Evolutionary conservation across 2,888 invertebrate genomes (phyloP), one percentile per base, ranked within the genome.

Genomic region (Zhuqinia jingwanae): DNA sequence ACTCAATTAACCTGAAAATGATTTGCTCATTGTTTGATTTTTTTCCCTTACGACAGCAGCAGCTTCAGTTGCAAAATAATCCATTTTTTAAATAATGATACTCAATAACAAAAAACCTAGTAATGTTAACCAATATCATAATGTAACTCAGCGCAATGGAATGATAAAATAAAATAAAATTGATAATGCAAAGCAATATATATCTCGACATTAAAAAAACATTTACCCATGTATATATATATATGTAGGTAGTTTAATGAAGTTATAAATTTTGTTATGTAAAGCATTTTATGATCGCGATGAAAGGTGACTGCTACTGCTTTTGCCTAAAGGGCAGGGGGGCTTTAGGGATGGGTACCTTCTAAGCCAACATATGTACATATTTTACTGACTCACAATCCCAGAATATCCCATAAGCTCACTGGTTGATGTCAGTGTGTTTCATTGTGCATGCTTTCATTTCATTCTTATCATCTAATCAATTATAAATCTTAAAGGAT

Each of bases 401-500:
- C 36, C 68, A 27, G 36, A 36, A 36, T 36, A 36, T 36, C 36
- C 36, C 36, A 82, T 22, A 68, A n/a, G 56, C 47, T 27, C 50
- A n/a, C 30, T 63, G 79, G 50, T 20, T 30, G 36, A 8, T 78
- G 50, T 3, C 73, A 75, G 75, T 53, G 53, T 83, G 63, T 83
- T 36, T 63, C 63, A 65, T 30, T 63, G 50, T 65, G 76, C 76
- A 63, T 65, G 76, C 76, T 83, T 83, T 65, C 50, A 83, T 75
- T 83, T 83, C 42, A 79, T 79, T 60, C 45, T 47, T 27, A 63
- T 65, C 63, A 83, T 83, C 83, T 36, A 75, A 76, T 83, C 83
- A 83, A 83, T 83, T 83, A 83, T 83, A 22, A 76, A 75, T 83
- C 60, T 83, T 76, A 53, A 53, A 83, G 76, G 83, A 83, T 60